Evolutionary conservation across 2,888 invertebrate species (phyloP).

Genomic region (Euzophera pinguis): DNA sequence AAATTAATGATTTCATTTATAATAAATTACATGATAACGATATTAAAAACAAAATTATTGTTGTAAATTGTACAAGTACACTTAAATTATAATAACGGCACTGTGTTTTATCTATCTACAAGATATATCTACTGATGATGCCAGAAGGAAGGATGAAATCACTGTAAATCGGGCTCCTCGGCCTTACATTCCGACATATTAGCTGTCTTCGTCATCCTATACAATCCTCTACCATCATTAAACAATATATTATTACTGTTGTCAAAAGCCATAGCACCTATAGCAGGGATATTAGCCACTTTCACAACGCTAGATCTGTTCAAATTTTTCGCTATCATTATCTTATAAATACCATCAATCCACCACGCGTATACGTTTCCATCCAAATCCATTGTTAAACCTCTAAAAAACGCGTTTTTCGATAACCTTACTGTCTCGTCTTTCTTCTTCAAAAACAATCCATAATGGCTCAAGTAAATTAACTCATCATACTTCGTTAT

Average conservation of each 20-base stretch:
- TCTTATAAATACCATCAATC: conserved; percentile 62
- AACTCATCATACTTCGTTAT: conserved; percentile 51
- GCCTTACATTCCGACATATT: conserved; percentile 27
- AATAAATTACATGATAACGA: too few species aligned
- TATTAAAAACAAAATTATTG: too few species aligned
- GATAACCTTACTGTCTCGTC: conserved; percentile 42
- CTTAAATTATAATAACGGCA: neutral
- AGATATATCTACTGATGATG: conserved; percentile 3
- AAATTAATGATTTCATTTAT: too few species aligned
- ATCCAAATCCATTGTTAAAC: conserved; percentile 54
- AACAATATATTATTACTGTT: conserved; percentile 58
- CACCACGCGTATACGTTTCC: conserved; percentile 62
- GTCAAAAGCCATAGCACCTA: conserved; percentile 62
- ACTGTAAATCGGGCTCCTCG: neutral
- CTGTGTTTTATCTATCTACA: conserved; percentile 2
- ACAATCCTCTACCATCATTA: conserved; percentile 45
- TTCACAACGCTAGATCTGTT: conserved; percentile 42
- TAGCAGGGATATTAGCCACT: conserved; percentile 40
- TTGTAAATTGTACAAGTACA: too few species aligned
- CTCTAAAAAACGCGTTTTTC: conserved; percentile 56
- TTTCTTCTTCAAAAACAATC: conserved; percentile 50
- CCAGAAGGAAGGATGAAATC: neutral
- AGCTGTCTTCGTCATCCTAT: conserved; percentile 32
- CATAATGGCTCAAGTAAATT: conserved; percentile 47
- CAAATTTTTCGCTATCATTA: conserved; percentile 43